Evolutionary conservation across 1,140 invertebrate species (phyloP), one percentile per base, ranked within the genome.

Genomic region (Neodiprion pinetum): DNA sequence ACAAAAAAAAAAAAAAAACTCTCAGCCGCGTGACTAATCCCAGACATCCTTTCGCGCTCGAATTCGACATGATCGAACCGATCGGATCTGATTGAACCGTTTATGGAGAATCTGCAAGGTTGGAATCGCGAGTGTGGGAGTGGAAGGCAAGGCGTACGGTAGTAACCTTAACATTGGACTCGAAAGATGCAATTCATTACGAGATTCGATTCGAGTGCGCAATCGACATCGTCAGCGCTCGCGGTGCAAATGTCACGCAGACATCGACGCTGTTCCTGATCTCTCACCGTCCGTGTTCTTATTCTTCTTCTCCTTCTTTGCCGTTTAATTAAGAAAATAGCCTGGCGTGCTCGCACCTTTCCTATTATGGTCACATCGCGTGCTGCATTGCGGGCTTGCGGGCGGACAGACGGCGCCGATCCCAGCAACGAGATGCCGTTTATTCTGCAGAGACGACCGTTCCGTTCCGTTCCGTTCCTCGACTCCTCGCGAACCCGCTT

Each of bases 301-400:
- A 5, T 61, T 61, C 11, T 9, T 61, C 11, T 61, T 61, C 28
- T 40, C 28, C 28, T 14, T 61, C 14, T 53, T 61, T 61, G 11
- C n/a, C 8, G 28, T 40, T 40, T 40, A 61, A 61, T 17, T 61
- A 61, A 9, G 9, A 61, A 61, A 14, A 61, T 61, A 12, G 53
- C 53, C 5, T 9, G 53, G 53, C 53, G n/a, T 61, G 53, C 53
- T 61, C n/a, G n/a, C 53, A 17, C 5, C 53, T 61, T 61, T 61
- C 53, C 53, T 61, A 61, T 61, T 61, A 61, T 61, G 53, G 53
- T 61, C 53, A 61, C 53, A 61, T 61, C 53, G 53, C 53, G 53
- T 61, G 53, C 11, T 61, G 53, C 53, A 61, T 61, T 61, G 53
- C 8, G 53, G 53, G 53, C 4, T 12, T 12, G 53, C 53, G 53